phyloP scores from a whole-genome alignment of 2,797 vertebrate species.

The Mionectes olivaceus region DNA sequence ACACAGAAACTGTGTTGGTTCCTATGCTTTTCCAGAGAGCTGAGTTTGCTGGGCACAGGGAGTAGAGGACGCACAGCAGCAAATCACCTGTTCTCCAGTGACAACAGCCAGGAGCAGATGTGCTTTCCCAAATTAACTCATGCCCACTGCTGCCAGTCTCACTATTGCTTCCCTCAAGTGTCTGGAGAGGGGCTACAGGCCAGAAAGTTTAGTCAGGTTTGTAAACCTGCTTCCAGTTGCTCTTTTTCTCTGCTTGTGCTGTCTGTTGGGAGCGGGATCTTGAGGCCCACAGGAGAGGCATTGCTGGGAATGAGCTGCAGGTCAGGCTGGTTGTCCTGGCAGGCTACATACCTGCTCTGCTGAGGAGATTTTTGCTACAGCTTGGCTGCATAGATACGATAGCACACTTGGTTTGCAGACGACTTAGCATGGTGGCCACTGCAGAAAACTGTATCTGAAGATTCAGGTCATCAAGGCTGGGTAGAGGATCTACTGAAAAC shows the following conservation, averaged over 20 bases:
- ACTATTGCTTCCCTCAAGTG: not conserved
- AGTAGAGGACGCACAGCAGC: not conserved
- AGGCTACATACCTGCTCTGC: not conserved
- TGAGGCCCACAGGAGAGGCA: rapidly evolving
- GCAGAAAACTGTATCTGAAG: not conserved
- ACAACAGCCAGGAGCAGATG: not conserved
- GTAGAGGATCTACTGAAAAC: not conserved
- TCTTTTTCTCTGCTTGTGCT: not conserved
- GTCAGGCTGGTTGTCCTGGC: not conserved
- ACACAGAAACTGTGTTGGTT: not conserved
- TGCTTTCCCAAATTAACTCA: rapidly evolving
- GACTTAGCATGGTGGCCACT: not conserved
- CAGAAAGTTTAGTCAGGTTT: not conserved
- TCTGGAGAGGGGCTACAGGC: not conserved
- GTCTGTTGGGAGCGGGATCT: not conserved
- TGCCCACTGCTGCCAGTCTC: not conserved
- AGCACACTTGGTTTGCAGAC: not conserved
- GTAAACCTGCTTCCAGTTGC: not conserved
- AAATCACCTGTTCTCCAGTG: not conserved
- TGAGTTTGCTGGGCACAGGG: not conserved
- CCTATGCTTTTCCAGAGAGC: not conserved
- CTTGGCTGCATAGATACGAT: rapidly evolving
- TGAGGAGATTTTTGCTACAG: not conserved
- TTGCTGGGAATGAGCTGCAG: not conserved
- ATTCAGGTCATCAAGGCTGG: not conserved